A percentile compares a stretch with the other conserved stretches of the same genome.
Conservation (phyloP, 2,797 vertebrate genomes). For the Allobates femoralis region DNA sequence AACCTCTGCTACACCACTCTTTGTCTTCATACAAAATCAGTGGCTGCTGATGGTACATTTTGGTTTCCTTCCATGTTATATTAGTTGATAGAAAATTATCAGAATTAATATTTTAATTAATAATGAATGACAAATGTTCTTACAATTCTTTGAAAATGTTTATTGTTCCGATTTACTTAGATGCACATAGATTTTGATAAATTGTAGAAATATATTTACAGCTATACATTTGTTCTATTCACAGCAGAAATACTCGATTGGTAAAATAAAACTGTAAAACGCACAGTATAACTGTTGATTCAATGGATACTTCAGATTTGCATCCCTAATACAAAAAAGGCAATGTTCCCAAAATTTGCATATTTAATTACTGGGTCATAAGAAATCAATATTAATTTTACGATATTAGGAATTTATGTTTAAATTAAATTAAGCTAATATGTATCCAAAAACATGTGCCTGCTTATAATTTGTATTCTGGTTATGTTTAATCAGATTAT, state of each 20-base stretch:
- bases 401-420: conserved; percentile 1
- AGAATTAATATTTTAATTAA: not conserved
- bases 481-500: conserved; percentile 42
- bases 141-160: conserved; percentile 9
- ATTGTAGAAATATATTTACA: not conserved
- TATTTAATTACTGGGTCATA: not conserved
- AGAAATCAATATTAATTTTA: conserved; percentile 13
- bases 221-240: conserved; percentile 14
- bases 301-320: not conserved
- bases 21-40: too few species aligned
- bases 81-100: not conserved
- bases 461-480: conserved; percentile 19
- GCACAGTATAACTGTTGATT: not conserved
- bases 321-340: not conserved
- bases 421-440: not conserved
- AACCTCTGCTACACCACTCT: too few species aligned
- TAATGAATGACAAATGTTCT: conserved; percentile 11
- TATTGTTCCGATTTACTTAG: not conserved
- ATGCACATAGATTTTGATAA: not conserved
- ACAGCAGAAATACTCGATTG: conserved; percentile 1
- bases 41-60: too few species aligned
- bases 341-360: not conserved
- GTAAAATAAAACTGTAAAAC: conserved; percentile 2
- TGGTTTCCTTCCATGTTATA: too few species aligned
- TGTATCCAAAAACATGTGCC: conserved; percentile 11